Evolutionary conservation across 1,140 invertebrate species (phyloP).

Genomic region (Batillaria attramentaria): DNA sequence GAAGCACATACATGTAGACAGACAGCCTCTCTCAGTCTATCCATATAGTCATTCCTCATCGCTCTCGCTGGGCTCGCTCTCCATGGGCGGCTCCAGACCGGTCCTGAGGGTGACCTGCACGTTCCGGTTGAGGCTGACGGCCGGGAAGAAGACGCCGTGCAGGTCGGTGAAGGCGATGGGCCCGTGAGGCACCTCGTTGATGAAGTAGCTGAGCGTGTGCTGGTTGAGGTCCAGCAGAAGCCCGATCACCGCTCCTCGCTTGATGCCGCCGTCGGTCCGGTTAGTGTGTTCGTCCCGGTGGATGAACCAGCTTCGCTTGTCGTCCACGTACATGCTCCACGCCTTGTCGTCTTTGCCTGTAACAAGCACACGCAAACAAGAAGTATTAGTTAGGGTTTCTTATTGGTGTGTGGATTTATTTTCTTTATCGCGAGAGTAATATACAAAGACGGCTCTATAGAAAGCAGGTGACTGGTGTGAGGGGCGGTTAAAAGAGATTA

Average conservation of each 20-base stretch:
- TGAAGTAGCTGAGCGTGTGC: slow-evolving; percentile 92
- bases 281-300: slow-evolving; percentile 93
- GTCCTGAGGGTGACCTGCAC: slow-evolving; percentile 94
- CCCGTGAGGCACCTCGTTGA: slow-evolving; percentile 89
- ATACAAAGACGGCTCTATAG: no score
- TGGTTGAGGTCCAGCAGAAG: slow-evolving; percentile 92
- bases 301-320: slow-evolving; percentile 93
- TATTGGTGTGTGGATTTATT: no score
- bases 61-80: slow-evolving; percentile 50
- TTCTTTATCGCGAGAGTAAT: no score
- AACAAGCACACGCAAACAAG: slow-evolving; percentile 20
- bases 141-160: slow-evolving; percentile 91
- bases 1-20: neutral
- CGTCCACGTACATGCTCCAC: slow-evolving; percentile 99
- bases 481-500: no score
- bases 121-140: slow-evolving; percentile 95
- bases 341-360: slow-evolving; percentile 97
- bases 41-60: slow-evolving; percentile 37
- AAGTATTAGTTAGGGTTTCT: neutral
- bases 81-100: slow-evolving; percentile 86
- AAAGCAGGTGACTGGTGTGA: no score
- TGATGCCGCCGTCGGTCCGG: slow-evolving; percentile 90
- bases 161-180: slow-evolving; percentile 72
- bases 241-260: slow-evolving; percentile 85
- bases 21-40: no score